These are phyloP conservation scores for Cyanoderma ruficeps DNA, from an alignment of 2,113 vertebrate species.

Conservation along the genomic window DNA sequence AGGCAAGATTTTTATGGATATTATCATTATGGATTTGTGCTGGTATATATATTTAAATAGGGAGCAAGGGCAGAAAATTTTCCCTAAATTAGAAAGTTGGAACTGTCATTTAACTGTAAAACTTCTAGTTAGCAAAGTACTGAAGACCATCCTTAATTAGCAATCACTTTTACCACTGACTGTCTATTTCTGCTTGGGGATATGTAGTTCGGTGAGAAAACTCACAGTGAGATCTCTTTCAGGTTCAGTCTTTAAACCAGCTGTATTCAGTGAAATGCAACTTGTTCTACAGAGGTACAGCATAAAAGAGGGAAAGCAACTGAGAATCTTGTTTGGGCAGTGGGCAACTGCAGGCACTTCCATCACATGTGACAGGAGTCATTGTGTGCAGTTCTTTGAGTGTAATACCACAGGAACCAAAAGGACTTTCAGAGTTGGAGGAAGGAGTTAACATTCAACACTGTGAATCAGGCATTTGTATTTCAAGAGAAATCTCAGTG, in stretches of 20 bases:
- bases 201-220: not conserved
- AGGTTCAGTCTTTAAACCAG: not conserved
- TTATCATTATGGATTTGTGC: not conserved
- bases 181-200: not conserved
- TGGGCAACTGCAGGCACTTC: not conserved
- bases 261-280: not conserved
- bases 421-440: not conserved
- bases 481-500: not conserved
- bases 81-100: not conserved
- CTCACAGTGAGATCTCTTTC: not conserved
- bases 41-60: not conserved
- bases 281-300: not conserved
- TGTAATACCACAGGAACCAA: not conserved
- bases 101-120: not conserved
- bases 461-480: not conserved
- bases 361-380: not conserved
- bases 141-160: not conserved
- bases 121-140: not conserved
- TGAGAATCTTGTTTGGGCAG: not conserved
- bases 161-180: not conserved
- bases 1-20: not conserved
- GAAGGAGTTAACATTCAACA: constrained; percentile 20
- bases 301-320: not conserved
- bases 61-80: not conserved
- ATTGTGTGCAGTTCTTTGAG: not conserved